Evolutionary conservation across 2,888 invertebrate genomes (phyloP), one percentile per base, ranked within the genome.

Genomic region (Byasa hedistus): DNA sequence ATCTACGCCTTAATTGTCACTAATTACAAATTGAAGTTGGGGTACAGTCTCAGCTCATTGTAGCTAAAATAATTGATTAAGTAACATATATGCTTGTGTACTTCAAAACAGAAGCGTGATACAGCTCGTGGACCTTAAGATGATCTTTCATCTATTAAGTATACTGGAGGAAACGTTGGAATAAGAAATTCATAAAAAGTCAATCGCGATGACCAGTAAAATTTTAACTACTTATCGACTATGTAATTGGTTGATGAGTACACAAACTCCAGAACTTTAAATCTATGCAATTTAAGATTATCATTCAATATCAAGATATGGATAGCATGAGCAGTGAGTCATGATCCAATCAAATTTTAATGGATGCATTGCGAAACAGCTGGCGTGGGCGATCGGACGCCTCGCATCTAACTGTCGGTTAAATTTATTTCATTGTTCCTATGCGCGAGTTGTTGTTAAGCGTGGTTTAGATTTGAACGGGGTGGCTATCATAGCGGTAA

Each of bases 321-420:
- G 55, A 65, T 64, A 69, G 70, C 74, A 71, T 69, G 71, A 75
- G 70, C 69, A 57, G 56, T 78, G 77, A 78, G 61, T 77, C 77
- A 77, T 69, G 71, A 74, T 74, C 79, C 81, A 84, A 85, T 86
- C 84, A 83, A 82, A 82, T 72, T 77, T 80, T 86, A 87, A 87
- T 85, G 83, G 85, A 85, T 79, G 83, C 81, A 76, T 87, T 86
- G 83, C 85, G 74, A 85, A 84, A 84, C 74, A 66, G 61, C 68
- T 61, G 68, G 73, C 73, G 87, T 87, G 79, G 88, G 88, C 72
- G 79, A 78, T 74, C 72, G 79, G 78, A 77, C 76, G 72, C 72
- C 73, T 67, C 72, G 71, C 72, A 70, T 69, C 72, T 79, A 84
- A 80, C 82, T 79, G 83, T 79, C 77, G 74, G 73, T 71, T 59